Evolutionary conservation across 2,113 vertebrate genomes (phyloP).

Genomic region (Motacilla alba): DNA sequence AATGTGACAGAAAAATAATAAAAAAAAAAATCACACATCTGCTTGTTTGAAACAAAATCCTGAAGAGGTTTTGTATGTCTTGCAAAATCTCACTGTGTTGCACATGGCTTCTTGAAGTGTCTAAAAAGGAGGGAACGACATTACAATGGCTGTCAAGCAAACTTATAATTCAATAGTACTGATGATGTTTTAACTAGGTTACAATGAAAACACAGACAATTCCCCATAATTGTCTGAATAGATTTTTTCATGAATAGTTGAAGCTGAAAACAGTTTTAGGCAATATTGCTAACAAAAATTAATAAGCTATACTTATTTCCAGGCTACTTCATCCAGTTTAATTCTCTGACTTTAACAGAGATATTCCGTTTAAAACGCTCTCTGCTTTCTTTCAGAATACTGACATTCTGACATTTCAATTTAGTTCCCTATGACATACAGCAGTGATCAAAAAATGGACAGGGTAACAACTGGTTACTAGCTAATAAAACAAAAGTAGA

Average conservation of each 20-base stretch:
- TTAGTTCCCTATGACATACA: not conserved
- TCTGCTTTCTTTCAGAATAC: not conserved
- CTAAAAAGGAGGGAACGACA: slow-evolving; percentile 72
- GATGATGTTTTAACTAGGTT: not conserved
- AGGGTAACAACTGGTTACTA: not conserved
- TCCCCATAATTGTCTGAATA: not conserved
- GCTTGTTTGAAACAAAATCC: slow-evolving; percentile 40
- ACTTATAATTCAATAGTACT: not conserved
- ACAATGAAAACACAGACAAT: not conserved
- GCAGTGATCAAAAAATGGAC: not conserved
- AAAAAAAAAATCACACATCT: not conserved
- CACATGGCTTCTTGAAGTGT: slow-evolving; percentile 62
- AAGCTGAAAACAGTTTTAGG: not conserved
- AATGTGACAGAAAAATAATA: not conserved
- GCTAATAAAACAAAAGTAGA: not conserved
- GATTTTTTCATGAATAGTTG: not conserved
- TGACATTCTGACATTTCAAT: not conserved
- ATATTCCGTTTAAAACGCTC: not conserved
- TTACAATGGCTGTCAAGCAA: slow-evolving; percentile 4
- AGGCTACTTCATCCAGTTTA: not conserved
- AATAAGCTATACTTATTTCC: not conserved
- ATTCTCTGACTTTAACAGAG: not conserved
- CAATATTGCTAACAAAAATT: not conserved
- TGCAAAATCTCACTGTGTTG: slow-evolving; percentile 62
- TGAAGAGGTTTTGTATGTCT: not conserved